Evolutionary conservation across 2,888 invertebrate species (phyloP), one percentile per base, ranked within the genome.

Genomic region (Melieria omissa): DNA sequence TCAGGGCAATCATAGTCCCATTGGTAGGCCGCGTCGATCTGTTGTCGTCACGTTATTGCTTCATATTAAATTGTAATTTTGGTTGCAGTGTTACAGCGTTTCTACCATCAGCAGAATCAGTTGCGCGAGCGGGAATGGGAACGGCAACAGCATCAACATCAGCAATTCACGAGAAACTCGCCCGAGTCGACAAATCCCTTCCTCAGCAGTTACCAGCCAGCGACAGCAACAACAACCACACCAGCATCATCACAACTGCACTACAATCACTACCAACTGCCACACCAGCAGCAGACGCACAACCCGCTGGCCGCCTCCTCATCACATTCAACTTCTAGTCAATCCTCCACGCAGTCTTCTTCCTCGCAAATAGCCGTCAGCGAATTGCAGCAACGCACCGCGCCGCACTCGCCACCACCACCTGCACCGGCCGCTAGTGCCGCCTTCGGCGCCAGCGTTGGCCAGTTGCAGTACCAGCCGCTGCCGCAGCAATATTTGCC

Each of bases 41-140:
- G 60, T 46, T 60, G 4, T 55, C 10, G 58, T 14, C 49, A 41
- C 4, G 4, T 44, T 16, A 10, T 58, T 61, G 29, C 57, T 47
- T 45, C 29, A 29, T 29, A 47, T 29, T 42, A 6, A 55, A 71
- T 5, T 10, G 6, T 8, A 1, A 52, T 52, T 57, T 57, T 41
- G 54, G 29, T 71, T 70, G 0, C 29, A 77, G 92, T 93, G 73
- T 88, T 93, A 78, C 93, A 93, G 84, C 89, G 93, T 84, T 93
- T 93, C 84, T 92, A 92, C 82, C 93, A 93, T 85, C 93, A 93
- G 83, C 93, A 92, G 82, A 92, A 92, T 82, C 93, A 93, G 84
- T 87, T 90, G 78, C 89, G 92, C 75, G 88, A 92, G 77, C 90
- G 83, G 73, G 87, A 87, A 76, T 75, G 83, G 5, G 86, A 86